Base-by-base conservation (phyloP, 1,140 invertebrate genomes). In the Panagrolaimus sp. region DNA sequence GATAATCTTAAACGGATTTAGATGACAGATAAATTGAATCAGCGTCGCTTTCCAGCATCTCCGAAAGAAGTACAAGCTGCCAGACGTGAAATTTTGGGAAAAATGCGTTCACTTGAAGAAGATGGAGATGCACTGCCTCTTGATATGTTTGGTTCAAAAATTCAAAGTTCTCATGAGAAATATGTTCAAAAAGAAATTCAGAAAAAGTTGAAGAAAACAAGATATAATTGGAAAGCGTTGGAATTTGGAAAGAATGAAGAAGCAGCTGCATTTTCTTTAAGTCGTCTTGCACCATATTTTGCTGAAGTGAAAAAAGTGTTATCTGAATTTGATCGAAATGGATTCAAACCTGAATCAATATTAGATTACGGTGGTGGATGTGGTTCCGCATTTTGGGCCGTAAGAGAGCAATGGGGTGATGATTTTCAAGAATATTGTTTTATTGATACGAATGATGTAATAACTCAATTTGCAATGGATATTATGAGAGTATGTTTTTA, bases 211-310 rank as follows among this genome's bases (percentile, higher is more conserved):
- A 58, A 63, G 24, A 45, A 43, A 46, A 38, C 47, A n/a, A 52
- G 72, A 15, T 80, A 76, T 65, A 80, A 81, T 44, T 78, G 77
- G 77, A 78, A 76, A 65, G 73, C 77, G 21, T 44, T 78, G 28
- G 71, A 63, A 21, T 76, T 78, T 58, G 47, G 72, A 43, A 48
- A 21, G 26, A 45, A 55, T 14, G 79, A 78, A 58, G 43, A 77
- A 38, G 58, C 73, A 14, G 71, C 70, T n/a, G 44, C 67, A 15
- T 78, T 68, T 67, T 21, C 63, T 63, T 12, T 73, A n/a, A 73
- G 32, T 62, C 74, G 71, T 6, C 71, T 77, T 26, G 47, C 68
- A 45, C 63, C 47, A 2, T 48, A 80, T 63, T 78, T 68, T 48
- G 75, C 77, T 14, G 77, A 79, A 65, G 68, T 76, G 28, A 55